Evolutionary conservation across 2,797 vertebrate genomes (phyloP).

Genomic region (Melanogrammus aeglefinus): DNA sequence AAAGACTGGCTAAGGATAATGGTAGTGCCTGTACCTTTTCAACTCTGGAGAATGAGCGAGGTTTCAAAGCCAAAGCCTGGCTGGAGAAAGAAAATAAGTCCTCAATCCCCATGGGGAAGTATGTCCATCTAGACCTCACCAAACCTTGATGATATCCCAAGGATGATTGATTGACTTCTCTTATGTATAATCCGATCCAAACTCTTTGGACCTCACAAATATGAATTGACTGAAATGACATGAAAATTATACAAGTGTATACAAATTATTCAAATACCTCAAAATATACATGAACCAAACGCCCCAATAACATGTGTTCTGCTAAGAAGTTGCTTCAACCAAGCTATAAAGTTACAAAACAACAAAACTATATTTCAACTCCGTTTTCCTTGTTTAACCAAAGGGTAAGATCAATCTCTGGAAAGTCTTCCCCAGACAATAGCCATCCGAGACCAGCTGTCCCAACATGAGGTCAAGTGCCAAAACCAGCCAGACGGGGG

Average conservation of each 20-base stretch:
- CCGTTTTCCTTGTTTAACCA: not conserved
- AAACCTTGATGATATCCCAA: not conserved
- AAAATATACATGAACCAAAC: not conserved
- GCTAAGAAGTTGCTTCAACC: not conserved
- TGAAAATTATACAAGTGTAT: not conserved
- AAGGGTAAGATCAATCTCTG: not conserved
- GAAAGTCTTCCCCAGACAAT: constrained; percentile 31
- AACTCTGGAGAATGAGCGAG: constrained; percentile 61
- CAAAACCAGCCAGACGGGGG: constrained; percentile 60
- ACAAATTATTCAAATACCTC: not conserved
- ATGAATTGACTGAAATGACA: not conserved
- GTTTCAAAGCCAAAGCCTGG: constrained; percentile 62
- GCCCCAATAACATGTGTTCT: not conserved
- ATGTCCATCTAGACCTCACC: constrained; percentile 16
- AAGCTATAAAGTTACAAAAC: not conserved
- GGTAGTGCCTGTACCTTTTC: constrained; percentile 51
- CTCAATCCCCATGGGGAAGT: constrained; percentile 7
- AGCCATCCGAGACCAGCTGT: constrained; percentile 55
- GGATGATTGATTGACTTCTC: not conserved
- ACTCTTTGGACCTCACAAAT: not conserved
- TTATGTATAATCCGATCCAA: not conserved
- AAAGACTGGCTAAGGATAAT: constrained; percentile 48
- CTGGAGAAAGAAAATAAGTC: constrained; percentile 32
- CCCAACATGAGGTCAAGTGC: constrained; percentile 61
- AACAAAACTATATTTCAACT: not conserved